phyloP scores from a whole-genome alignment of 2,888 invertebrate genomes.

The Epistrophella euchroma region DNA sequence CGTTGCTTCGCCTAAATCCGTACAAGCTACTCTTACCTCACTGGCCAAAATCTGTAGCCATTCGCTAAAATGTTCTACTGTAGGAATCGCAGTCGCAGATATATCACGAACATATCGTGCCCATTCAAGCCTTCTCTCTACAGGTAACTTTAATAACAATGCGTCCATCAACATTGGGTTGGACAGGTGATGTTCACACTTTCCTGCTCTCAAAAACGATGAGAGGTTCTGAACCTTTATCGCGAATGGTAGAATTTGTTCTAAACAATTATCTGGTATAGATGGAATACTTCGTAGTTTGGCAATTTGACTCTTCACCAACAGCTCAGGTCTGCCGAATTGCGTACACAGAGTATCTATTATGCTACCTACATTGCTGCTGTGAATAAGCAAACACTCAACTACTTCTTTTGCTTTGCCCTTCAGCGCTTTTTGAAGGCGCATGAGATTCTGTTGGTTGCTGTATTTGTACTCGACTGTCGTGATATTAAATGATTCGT shows the following conservation, averaged over 20 bases:
- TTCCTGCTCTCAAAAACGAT: constrained; percentile 54
- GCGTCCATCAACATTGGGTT: constrained; percentile 64
- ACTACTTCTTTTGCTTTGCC: constrained; percentile 54
- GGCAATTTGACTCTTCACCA: constrained; percentile 30
- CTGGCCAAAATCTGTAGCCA: background rate
- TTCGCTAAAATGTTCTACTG: background rate
- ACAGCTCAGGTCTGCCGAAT: background rate
- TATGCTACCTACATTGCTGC: background rate
- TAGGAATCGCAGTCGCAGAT: background rate
- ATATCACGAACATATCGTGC: background rate
- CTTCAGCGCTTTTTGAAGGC: constrained; percentile 44
- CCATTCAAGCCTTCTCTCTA: constrained; percentile 26
- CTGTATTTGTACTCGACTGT: background rate
- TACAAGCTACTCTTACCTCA: background rate
- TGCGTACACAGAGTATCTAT: background rate
- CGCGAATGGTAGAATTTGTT: constrained; percentile 49
- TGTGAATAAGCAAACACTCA: constrained; percentile 53
- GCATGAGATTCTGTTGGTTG: constrained; percentile 12
- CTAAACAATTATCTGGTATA: constrained; percentile 45
- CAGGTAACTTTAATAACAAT: constrained; percentile 52
- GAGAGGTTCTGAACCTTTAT: constrained; percentile 66
- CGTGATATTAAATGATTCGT: background rate
- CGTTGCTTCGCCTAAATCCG: background rate
- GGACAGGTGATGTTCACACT: constrained; percentile 53
- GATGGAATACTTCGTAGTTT: constrained; percentile 22